A percentile compares a stretch with the other conserved stretches of the same genome.
Evolutionary conservation across 1,140 invertebrate species (phyloP).

Genomic region (Caerostris darwini): DNA sequence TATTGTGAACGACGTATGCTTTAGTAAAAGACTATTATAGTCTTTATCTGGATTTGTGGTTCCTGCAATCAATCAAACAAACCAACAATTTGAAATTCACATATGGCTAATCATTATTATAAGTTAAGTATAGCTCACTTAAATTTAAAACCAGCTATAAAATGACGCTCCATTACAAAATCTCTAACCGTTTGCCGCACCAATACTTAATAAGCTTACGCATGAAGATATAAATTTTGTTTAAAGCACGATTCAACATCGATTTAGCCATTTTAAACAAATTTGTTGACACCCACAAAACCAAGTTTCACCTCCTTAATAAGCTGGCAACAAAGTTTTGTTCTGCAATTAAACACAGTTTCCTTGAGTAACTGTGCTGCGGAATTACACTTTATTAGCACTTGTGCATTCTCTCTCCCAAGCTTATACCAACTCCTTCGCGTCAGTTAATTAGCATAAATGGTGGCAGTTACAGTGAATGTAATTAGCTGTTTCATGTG

Average conservation of each 20-base stretch:
- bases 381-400: constrained; percentile 22
- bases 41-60: too few species aligned
- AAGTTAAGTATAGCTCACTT: too few species aligned
- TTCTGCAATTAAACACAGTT: constrained; percentile 18
- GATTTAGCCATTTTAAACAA: neutral
- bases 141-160: too few species aligned
- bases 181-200: too few species aligned
- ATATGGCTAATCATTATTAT: too few species aligned
- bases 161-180: too few species aligned
- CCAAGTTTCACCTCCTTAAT: constrained; percentile 14
- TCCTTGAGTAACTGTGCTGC: neutral
- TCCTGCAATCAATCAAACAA: too few species aligned
- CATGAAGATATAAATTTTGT: too few species aligned
- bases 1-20: too few species aligned
- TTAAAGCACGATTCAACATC: neutral
- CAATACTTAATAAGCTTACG: too few species aligned
- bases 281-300: neutral
- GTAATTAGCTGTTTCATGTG: constrained; percentile 33
- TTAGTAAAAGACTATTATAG: too few species aligned
- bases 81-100: too few species aligned
- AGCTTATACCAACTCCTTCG: neutral
- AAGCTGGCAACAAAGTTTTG: constrained; percentile 19
- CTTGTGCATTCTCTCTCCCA: neutral
- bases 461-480: constrained; percentile 42
- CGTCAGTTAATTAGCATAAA: constrained; percentile 59